Conservation (phyloP, 2,888 invertebrate genomes). For the Chaetoderma sp. region DNA sequence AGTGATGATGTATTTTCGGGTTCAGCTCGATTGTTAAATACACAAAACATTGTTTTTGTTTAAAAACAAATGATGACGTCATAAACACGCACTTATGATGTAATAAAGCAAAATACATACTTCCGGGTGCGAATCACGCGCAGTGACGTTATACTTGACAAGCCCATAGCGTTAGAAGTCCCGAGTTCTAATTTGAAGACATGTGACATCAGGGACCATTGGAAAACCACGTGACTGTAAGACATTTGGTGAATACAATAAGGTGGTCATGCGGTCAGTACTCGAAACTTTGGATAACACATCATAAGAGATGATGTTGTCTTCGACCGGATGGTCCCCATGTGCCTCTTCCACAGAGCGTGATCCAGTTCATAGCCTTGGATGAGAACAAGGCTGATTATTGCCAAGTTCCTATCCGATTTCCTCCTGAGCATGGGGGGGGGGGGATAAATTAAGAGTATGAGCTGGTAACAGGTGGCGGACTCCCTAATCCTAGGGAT, state of each 20-base stretch:
- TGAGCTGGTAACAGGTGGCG: background rate
- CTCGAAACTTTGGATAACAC: too few species aligned
- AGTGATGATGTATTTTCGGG: too few species aligned
- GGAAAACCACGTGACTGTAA: background rate
- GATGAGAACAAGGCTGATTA: background rate
- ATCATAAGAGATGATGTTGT: too few species aligned
- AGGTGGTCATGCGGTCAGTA: too few species aligned
- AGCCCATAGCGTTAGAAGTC: background rate
- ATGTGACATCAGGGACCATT: background rate
- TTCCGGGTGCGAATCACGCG: too few species aligned
- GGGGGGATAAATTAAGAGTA: background rate
- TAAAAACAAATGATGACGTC: too few species aligned
- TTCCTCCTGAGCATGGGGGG: background rate
- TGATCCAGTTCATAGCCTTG: background rate
- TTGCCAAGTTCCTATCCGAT: background rate
- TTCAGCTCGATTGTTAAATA: too few species aligned
- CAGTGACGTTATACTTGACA: too few species aligned
- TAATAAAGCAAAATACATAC: too few species aligned
- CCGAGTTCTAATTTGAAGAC: background rate
- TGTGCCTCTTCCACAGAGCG: background rate
- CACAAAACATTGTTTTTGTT: too few species aligned
- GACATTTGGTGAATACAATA: background rate
- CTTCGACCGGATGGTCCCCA: background rate
- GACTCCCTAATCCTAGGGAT: background rate
- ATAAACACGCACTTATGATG: too few species aligned